Conservation (phyloP, 2,113 vertebrate genomes). For the Melanotaenia duboulayi region DNA sequence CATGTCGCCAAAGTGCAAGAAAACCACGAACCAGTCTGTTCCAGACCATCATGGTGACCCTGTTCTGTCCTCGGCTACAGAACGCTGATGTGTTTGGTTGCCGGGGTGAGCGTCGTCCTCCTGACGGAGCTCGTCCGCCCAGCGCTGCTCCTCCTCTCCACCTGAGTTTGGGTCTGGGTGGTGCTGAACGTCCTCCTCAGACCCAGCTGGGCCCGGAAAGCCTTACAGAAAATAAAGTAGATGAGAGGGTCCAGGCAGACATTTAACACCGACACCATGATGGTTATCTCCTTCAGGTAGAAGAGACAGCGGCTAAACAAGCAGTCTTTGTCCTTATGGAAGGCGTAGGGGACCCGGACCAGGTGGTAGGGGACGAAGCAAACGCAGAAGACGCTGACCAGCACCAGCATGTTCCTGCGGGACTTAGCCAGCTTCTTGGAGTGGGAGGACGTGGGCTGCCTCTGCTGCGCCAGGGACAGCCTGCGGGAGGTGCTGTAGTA, state of each 20-base stretch:
- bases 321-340: slow-evolving; percentile 6
- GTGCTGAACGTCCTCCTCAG: not conserved
- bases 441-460: not conserved
- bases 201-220: slow-evolving; percentile 66
- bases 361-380: slow-evolving; percentile 83
- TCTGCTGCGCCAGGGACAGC: slow-evolving; percentile 43
- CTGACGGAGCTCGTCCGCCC: not conserved
- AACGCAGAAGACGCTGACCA: slow-evolving; percentile 78
- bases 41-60: too few species aligned
- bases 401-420: slow-evolving; percentile 73
- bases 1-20: too few species aligned
- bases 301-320: slow-evolving; percentile 19
- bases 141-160: slow-evolving; percentile 11
- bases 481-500: slow-evolving; percentile 63
- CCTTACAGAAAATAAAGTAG: slow-evolving; percentile 81
- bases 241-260: slow-evolving; percentile 82
- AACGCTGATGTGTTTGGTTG: not conserved
- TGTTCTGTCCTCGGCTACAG: slow-evolving; percentile 13
- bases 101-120: slow-evolving; percentile 1
- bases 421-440: slow-evolving; percentile 60
- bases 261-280: slow-evolving; percentile 74
- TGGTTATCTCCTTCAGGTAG: slow-evolving; percentile 72
- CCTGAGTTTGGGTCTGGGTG: rapidly evolving
- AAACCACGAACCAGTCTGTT: too few species aligned
- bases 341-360: slow-evolving; percentile 75